These are phyloP conservation scores for Achlya flavicornis DNA, from an alignment of 2,888 invertebrate species.

Conservation along the genomic window DNA sequence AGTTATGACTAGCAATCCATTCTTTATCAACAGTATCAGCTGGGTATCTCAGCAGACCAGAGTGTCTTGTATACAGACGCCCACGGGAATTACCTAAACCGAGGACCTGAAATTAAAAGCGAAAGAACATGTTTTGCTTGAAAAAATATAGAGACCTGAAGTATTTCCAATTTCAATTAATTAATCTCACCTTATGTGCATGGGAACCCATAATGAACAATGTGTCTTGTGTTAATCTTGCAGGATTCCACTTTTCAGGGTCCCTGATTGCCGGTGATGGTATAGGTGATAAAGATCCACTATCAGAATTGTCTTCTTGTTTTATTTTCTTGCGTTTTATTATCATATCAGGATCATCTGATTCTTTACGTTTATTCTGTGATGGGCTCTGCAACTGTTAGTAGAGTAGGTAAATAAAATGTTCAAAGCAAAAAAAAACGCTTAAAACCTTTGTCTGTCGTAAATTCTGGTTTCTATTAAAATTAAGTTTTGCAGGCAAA, in stretches of 20 bases:
- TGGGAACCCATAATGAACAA: slow-evolving; percentile 92
- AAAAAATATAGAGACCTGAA: background rate
- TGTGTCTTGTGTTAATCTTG: slow-evolving; percentile 87
- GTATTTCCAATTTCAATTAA: background rate
- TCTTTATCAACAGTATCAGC: slow-evolving; percentile 92
- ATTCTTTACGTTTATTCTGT: slow-evolving; percentile 85
- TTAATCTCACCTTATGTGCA: slow-evolving; percentile 83
- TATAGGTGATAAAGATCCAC: slow-evolving; percentile 64
- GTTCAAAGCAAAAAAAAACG: too few species aligned
- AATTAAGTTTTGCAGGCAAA: too few species aligned
- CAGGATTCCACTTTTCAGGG: slow-evolving; percentile 89
- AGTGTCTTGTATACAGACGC: slow-evolving; percentile 89
- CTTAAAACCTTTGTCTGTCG: too few species aligned
- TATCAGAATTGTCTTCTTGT: slow-evolving; percentile 66
- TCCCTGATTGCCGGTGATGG: slow-evolving; percentile 81
- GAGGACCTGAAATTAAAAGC: slow-evolving; percentile 73
- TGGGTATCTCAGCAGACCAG: slow-evolving; percentile 89
- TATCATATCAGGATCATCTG: slow-evolving; percentile 86
- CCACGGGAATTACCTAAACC: slow-evolving; percentile 91
- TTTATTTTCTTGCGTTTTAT: slow-evolving; percentile 72
- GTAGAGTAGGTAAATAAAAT: slow-evolving; percentile 15
- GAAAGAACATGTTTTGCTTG: too few species aligned
- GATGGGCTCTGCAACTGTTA: slow-evolving; percentile 76
- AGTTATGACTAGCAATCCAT: slow-evolving; percentile 90
- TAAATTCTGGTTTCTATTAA: too few species aligned